Evolutionary conservation across 1,140 invertebrate species (phyloP).

Genomic region (Leptonema lineaticorne): DNA sequence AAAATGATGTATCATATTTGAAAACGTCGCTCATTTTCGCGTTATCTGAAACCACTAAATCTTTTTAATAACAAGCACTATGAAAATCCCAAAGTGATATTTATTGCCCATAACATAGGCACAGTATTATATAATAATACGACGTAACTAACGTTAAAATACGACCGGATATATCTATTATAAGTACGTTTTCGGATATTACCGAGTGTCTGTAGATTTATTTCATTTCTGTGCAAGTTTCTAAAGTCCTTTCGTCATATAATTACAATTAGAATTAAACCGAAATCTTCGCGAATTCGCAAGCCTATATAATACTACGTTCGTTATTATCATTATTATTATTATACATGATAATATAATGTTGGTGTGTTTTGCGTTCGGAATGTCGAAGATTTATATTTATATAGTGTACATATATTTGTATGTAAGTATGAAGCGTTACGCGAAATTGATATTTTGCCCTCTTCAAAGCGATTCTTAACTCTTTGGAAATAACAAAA

Average conservation of each 20-base stretch:
- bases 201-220: background rate
- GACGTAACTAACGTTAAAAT: no score
- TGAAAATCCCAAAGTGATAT: no score
- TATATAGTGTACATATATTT: no score
- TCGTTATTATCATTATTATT: no score
- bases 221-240: background rate
- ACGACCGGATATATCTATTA: background rate
- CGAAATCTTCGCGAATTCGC: background rate
- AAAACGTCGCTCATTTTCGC: no score
- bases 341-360: constrained; percentile 6
- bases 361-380: background rate
- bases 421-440: background rate
- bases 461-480: constrained; percentile 7
- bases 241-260: background rate
- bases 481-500: background rate
- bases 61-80: no score
- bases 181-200: background rate
- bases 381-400: background rate
- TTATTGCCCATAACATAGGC: no score
- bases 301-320: background rate
- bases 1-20: no score
- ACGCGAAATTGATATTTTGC: constrained; percentile 7
- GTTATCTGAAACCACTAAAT: no score
- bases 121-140: no score
- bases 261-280: constrained; percentile 7